Conservation (phyloP, 2,797 vertebrate genomes). For the Schizothorax lantsangensis region DNA sequence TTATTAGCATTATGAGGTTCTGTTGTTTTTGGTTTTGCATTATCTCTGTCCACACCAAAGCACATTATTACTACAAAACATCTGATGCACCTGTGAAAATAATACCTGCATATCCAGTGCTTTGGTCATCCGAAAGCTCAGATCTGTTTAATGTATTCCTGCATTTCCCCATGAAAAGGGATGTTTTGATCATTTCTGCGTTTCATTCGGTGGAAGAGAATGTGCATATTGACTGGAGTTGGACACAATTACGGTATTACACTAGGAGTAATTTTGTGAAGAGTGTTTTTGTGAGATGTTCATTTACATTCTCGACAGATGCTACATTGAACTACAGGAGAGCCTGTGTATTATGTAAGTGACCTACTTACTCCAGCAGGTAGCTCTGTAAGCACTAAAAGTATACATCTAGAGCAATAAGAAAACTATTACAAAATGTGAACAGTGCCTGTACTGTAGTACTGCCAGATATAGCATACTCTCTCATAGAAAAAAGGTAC, state of each 20-base stretch:
- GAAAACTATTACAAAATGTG: background rate
- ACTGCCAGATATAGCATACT: background rate
- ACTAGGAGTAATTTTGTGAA: conserved; percentile 22
- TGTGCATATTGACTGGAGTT: background rate
- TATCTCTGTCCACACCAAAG: conserved; percentile 46
- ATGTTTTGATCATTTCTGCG: conserved; percentile 34
- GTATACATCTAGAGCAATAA: background rate
- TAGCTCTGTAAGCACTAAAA: background rate
- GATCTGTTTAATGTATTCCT: conserved; percentile 37
- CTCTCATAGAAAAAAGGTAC: background rate
- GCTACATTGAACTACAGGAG: background rate
- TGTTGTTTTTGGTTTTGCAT: conserved; percentile 33
- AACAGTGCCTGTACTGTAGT: background rate
- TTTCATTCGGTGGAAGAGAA: conserved; percentile 19
- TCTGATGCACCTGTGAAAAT: conserved; percentile 48
- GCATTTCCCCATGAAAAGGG: conserved; percentile 38
- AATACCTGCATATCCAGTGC: conserved; percentile 34
- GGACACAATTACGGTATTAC: conserved; percentile 28
- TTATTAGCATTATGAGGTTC: conserved; percentile 53
- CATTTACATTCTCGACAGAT: conserved; percentile 13
- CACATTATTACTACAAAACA: conserved; percentile 16
- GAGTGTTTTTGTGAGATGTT: background rate
- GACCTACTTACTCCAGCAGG: background rate
- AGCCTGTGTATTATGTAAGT: conserved; percentile 19
- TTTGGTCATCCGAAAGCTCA: conserved; percentile 29